Percentiles rank a stretch among this genome's conserved stretches.
Evolutionary conservation across 2,797 vertebrate genomes (phyloP).

Genomic region (Catamblyrhynchus diadema): DNA sequence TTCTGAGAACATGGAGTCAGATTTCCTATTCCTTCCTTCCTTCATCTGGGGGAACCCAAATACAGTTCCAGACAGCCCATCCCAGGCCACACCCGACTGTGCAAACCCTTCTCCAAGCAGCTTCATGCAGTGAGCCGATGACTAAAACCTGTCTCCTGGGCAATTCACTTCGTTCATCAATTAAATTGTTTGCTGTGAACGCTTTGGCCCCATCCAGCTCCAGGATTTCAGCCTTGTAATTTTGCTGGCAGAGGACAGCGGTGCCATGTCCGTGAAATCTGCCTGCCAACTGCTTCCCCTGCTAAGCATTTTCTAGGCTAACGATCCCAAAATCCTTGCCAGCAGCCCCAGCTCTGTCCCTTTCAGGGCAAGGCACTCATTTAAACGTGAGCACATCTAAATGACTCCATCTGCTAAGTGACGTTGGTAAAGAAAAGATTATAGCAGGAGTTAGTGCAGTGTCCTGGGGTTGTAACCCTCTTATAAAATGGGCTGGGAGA

Average conservation of each 20-base stretch:
- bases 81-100: fast-evolving
- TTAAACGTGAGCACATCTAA: slow-evolving; percentile 63
- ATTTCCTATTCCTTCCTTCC: too few species aligned
- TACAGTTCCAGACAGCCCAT: not conserved
- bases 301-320: slow-evolving; percentile 68
- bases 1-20: too few species aligned
- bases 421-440: slow-evolving; percentile 53
- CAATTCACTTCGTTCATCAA: slow-evolving; percentile 59
- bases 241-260: slow-evolving; percentile 52
- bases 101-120: not conserved
- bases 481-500: slow-evolving; percentile 39
- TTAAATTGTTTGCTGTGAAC: slow-evolving; percentile 65
- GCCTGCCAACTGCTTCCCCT: slow-evolving; percentile 65
- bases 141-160: slow-evolving; percentile 28
- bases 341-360: slow-evolving; percentile 52
- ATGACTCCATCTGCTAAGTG: slow-evolving; percentile 69
- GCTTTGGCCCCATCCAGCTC: slow-evolving; percentile 47
- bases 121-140: not conserved
- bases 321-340: slow-evolving; percentile 44
- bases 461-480: slow-evolving; percentile 39
- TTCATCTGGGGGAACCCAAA: too few species aligned
- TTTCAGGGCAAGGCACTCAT: slow-evolving; percentile 57
- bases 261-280: slow-evolving; percentile 41
- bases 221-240: slow-evolving; percentile 65
- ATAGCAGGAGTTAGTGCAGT: slow-evolving; percentile 43